phyloP scores from a whole-genome alignment of 2,888 invertebrate species.

The Dicroscelio sp. region DNA sequence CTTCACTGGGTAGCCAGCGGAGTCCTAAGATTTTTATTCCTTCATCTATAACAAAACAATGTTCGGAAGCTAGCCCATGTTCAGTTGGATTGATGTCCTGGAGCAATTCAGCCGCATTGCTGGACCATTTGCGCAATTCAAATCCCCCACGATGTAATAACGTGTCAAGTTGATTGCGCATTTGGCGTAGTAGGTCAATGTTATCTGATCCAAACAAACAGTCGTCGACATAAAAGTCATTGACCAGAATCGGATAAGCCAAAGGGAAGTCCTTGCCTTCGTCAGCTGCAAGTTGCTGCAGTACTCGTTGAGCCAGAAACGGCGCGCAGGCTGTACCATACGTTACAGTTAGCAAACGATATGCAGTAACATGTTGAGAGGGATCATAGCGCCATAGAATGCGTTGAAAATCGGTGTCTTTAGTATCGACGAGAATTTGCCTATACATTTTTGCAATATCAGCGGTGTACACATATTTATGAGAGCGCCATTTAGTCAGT shows the following conservation, averaged over 20 bases:
- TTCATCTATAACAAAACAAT: no score
- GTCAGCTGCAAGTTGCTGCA: not conserved
- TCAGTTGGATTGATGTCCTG: not conserved
- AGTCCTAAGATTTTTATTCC: constrained; percentile 2
- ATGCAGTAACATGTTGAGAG: not conserved
- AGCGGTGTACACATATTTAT: not conserved
- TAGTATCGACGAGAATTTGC: not conserved
- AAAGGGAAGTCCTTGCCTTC: not conserved
- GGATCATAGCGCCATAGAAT: constrained; percentile 24
- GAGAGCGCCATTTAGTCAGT: not conserved
- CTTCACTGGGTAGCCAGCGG: not conserved
- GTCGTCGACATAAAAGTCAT: not conserved
- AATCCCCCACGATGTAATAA: not conserved
- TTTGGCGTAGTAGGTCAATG: not conserved
- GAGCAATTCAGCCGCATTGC: not conserved
- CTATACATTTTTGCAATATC: constrained; percentile 34
- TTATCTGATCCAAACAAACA: not conserved
- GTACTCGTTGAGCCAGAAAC: not conserved
- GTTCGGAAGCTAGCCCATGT: no score
- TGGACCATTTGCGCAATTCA: not conserved
- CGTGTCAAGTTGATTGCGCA: not conserved
- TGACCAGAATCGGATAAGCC: not conserved
- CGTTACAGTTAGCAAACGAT: not conserved
- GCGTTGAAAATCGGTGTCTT: not conserved
- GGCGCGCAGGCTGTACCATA: not conserved